Percentiles rank a stretch among this genome's conserved stretches.
Evolutionary conservation across 2,888 invertebrate species (phyloP).

Genomic region (Lycaena phlaeas): DNA sequence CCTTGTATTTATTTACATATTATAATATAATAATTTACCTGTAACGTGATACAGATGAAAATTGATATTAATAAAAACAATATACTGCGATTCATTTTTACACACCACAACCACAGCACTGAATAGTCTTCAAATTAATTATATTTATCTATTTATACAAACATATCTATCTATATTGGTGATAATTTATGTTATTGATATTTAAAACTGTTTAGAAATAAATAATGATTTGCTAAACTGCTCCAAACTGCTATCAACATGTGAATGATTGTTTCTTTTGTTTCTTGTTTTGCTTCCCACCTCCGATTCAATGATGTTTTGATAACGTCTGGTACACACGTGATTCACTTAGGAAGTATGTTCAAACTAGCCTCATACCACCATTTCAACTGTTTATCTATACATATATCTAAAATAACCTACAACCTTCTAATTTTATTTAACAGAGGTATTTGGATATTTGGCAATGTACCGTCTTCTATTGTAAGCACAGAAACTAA

Average conservation of each 20-base stretch:
- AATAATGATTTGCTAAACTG: not conserved
- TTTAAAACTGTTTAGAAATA: not conserved
- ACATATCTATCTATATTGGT: not conserved
- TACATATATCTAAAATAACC: no score
- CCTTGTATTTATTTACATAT: no score
- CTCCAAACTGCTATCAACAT: conserved; percentile 27
- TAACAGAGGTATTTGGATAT: no score
- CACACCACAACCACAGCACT: conserved; percentile 19
- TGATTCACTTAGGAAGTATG: no score
- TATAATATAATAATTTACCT: conserved; percentile 40
- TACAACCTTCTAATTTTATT: no score
- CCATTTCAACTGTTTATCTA: no score
- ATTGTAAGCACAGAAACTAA: no score
- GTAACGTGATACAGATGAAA: conserved; percentile 40
- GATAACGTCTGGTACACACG: conserved; percentile 33
- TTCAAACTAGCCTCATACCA: no score
- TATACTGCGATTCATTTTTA: conserved; percentile 49
- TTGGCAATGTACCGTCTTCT: no score
- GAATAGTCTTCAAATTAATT: no score
- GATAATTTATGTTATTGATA: not conserved
- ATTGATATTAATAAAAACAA: conserved; percentile 37
- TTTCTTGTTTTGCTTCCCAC: conserved; percentile 39
- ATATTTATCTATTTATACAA: not conserved
- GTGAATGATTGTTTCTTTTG: conserved; percentile 28
- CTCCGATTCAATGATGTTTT: conserved; percentile 37